Conservation (phyloP, 2,113 vertebrate genomes). For the Anguilla japonica region DNA sequence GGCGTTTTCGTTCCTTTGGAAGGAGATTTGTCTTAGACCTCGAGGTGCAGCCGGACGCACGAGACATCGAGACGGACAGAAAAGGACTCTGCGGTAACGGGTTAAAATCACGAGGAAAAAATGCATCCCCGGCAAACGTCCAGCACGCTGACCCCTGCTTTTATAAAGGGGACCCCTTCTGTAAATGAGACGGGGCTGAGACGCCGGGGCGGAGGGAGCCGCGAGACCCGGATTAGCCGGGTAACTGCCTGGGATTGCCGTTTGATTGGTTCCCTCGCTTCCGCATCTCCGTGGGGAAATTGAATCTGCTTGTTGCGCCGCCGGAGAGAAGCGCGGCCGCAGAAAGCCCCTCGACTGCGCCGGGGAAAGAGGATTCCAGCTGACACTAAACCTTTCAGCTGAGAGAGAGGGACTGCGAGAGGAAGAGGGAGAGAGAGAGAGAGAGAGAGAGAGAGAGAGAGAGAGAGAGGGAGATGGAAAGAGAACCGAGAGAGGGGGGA, state of each 20-base stretch:
- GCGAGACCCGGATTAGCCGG: neutral
- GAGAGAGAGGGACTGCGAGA: slow-evolving; percentile 40
- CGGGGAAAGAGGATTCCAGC: slow-evolving; percentile 53
- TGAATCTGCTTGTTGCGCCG: slow-evolving; percentile 52
- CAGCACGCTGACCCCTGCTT: neutral
- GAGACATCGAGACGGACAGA: neutral
- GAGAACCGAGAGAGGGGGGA: neutral
- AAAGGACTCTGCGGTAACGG: neutral
- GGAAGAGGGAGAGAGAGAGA: slow-evolving; percentile 47
- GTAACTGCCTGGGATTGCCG: neutral
- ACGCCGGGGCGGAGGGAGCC: neutral
- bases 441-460: slow-evolving; percentile 43
- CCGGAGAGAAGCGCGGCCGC: slow-evolving; percentile 56
- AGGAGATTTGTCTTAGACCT: neutral
- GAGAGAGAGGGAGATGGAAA: neutral
- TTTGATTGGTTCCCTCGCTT: neutral
- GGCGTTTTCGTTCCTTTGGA: neutral
- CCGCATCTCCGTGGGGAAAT: slow-evolving; percentile 49
- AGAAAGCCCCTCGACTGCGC: slow-evolving; percentile 40
- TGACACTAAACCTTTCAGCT: slow-evolving; percentile 59
- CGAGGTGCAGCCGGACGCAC: neutral
- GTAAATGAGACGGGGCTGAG: neutral
- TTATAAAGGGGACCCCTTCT: neutral
- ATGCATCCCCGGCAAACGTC: neutral
- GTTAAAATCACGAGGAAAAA: neutral